A percentile compares a stretch with the other conserved stretches of the same genome.
Evolutionary conservation across 1,140 invertebrate species (phyloP).

Genomic region (Zaprionus lachaisei): DNA sequence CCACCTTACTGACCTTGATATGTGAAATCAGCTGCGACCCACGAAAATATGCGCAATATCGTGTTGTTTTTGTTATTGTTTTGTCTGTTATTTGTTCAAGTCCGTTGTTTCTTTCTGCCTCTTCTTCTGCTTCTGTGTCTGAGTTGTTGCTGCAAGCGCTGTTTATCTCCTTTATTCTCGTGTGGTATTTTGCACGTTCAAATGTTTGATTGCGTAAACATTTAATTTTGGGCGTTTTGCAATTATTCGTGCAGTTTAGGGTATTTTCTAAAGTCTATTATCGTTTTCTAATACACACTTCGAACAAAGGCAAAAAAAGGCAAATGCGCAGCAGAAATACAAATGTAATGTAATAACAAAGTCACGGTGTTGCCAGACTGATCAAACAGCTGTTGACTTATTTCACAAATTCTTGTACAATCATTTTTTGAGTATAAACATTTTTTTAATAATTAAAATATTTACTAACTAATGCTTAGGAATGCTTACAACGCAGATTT

Average conservation of each 20-base stretch:
- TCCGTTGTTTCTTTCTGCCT: conserved; percentile 42
- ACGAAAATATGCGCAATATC: conserved; percentile 77
- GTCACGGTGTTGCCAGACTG: conserved; percentile 53
- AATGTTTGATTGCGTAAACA: conserved; percentile 43
- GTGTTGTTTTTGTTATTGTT: conserved; percentile 63
- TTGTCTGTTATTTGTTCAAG: conserved; percentile 54
- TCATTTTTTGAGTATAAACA: neutral
- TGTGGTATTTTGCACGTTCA: conserved; percentile 24
- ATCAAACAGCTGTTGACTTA: conserved; percentile 54
- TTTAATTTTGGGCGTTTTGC: conserved; percentile 41
- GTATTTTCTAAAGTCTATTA: conserved; percentile 49
- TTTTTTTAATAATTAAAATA: neutral
- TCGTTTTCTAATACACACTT: conserved; percentile 63
- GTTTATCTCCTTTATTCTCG: conserved; percentile 34
- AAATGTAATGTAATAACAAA: conserved; percentile 81
- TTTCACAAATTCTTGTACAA: conserved; percentile 21
- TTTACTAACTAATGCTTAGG: neutral
- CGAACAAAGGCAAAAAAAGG: conserved; percentile 69
- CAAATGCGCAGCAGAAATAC: conserved; percentile 78
- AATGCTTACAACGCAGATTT: neutral
- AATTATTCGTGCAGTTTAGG: conserved; percentile 56
- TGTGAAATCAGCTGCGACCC: conserved; percentile 75
- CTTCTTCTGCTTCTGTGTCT: conserved; percentile 1
- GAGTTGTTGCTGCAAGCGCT: conserved; percentile 26
- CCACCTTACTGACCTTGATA: conserved; percentile 78